Evolutionary conservation across 2,113 vertebrate species (phyloP), one percentile per base, ranked within the genome.

Genomic region (Psittacus erithacus): DNA sequence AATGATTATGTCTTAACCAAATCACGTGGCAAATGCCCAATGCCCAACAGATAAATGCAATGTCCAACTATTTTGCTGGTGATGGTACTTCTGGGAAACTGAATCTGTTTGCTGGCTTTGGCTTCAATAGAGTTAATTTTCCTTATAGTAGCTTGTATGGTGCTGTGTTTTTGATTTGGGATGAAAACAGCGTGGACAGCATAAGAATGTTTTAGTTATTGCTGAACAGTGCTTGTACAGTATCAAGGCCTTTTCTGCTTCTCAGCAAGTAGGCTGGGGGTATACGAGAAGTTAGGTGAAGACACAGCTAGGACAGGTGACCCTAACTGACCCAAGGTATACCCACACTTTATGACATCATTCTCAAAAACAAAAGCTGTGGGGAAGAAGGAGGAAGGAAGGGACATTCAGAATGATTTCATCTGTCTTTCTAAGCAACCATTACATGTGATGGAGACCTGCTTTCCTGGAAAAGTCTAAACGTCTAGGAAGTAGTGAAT

Each of bases 381-480:
- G 31, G 13, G 13, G 6, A 59, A 59, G 55, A n/a, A 35, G 33
- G 33, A 46, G 6, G 13, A 86, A 82, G 11, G 9, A 6, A 33
- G 17, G 2, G 24, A 47, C 24, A 25, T 67, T 28, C 63, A 8
- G 14, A 67, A 13, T 35, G 23, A 39, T 33, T 2, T 6, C 2
- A 1, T 62, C 65, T 67, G 27, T 79, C 55, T 59, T n/a, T n/a
- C 57, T 59, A 59, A 23, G 57, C 33, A 65, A 82, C 3, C 4
- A 17, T 52, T 57, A n/a, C 33, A 33, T 0, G 0, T 5, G 31
- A 52, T 52, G 47, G 35, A 80, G 5, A 17, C 43, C 6, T 44
- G 13, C 5, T 63, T 69, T 89, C 33, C 35, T 57, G 35, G 10
- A 89, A 63, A 80, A 13, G 13, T 5, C 16, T 44, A 53, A 67